phyloP scores from a whole-genome alignment of 2,113 vertebrate genomes.

The Helogale parvula region DNA sequence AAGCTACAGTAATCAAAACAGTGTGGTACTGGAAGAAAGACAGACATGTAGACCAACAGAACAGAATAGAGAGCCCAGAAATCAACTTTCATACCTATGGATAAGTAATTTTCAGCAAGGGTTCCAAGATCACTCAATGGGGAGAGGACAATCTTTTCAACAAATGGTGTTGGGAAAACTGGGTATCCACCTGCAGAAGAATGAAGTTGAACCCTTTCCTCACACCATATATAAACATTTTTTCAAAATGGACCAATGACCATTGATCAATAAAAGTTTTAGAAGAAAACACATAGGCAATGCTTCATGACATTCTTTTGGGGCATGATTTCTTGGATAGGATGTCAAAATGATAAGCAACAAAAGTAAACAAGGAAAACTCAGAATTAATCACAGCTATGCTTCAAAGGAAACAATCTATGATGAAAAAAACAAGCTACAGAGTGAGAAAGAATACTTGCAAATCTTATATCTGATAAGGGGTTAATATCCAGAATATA shows the following conservation, averaged over 20 bases:
- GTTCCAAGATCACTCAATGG: background rate
- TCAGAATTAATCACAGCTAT: background rate
- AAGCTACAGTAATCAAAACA: background rate
- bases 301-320: background rate
- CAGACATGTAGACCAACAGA: background rate
- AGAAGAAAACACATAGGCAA: background rate
- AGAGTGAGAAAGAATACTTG: background rate
- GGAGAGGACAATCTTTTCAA: background rate
- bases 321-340: background rate
- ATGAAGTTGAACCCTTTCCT: background rate
- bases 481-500: background rate
- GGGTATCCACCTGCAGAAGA: background rate
- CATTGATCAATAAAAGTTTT: background rate
- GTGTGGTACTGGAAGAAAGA: background rate
- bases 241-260: background rate
- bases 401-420: background rate
- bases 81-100: background rate
- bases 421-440: background rate
- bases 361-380: background rate
- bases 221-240: background rate
- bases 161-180: background rate
- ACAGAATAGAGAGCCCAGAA: background rate
- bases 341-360: background rate
- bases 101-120: background rate
- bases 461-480: background rate